Conservation (phyloP, 2,888 invertebrate genomes). For the Thymelicus sylvestris region DNA sequence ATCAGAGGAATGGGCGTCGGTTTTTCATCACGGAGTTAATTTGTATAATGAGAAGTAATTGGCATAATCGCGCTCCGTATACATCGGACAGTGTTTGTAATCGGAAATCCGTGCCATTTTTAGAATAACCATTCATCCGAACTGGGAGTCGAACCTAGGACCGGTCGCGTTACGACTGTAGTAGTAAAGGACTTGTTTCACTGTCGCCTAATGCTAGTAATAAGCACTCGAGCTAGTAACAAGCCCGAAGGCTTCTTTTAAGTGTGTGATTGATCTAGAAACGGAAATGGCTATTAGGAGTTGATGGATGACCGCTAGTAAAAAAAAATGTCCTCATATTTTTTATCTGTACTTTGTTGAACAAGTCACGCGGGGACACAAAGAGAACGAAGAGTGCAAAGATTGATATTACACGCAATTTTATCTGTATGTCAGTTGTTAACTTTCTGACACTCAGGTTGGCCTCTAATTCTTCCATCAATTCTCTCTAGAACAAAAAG, state of each 20-base stretch:
- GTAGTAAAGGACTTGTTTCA: conserved; percentile 18
- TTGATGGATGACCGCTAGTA: no score
- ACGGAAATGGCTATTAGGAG: no score
- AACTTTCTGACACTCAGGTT: no score
- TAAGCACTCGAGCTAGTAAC: not conserved
- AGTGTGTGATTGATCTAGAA: not conserved
- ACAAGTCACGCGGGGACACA: no score
- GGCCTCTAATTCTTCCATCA: no score
- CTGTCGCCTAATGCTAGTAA: not conserved
- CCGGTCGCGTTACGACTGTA: conserved; percentile 28
- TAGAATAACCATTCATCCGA: conserved; percentile 44
- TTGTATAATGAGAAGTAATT: conserved; percentile 47
- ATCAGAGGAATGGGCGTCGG: conserved; percentile 20
- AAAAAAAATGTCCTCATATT: no score
- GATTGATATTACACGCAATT: no score
- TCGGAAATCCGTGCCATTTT: conserved; percentile 45
- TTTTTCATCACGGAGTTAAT: conserved; percentile 43
- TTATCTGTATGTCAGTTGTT: no score
- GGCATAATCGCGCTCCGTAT: conserved; percentile 41
- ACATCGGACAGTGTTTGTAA: conserved; percentile 35
- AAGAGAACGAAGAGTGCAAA: no score
- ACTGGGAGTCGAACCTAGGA: conserved; percentile 41
- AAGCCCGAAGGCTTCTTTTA: not conserved
- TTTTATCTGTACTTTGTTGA: no score
- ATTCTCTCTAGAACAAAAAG: no score